Evolutionary conservation across 2,888 invertebrate genomes (phyloP).

Genomic region (Stratiomys singularior): DNA sequence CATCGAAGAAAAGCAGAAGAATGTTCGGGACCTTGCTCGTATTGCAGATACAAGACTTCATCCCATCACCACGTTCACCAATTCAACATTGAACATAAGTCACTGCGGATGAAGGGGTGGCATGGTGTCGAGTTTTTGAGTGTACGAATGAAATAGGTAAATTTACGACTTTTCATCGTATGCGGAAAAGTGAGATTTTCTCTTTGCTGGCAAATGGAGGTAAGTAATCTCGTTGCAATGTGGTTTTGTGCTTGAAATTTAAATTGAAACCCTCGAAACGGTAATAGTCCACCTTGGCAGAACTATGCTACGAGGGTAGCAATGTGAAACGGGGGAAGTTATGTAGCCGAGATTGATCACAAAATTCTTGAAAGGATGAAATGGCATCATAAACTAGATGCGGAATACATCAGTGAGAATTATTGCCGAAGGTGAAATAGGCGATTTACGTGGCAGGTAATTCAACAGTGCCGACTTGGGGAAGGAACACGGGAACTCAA

Average conservation of each 20-base stretch:
- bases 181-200: conserved; percentile 35
- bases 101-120: not conserved
- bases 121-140: not conserved
- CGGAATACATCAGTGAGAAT: conserved; percentile 24
- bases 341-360: conserved; percentile 23
- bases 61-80: not conserved
- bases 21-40: conserved; percentile 6
- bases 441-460: not conserved
- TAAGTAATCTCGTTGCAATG: conserved; percentile 37
- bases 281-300: conserved; percentile 25
- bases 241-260: conserved; percentile 41
- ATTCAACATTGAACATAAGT: not conserved
- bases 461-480: not conserved
- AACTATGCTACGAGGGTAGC: not conserved
- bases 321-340: not conserved
- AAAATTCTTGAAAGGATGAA: conserved; percentile 31
- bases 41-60: not conserved
- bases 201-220: not conserved
- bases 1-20: not conserved
- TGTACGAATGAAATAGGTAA: conserved; percentile 20
- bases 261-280: conserved; percentile 35
- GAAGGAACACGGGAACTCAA: too few species aligned
- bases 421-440: not conserved
- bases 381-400: conserved; percentile 25
- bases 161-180: conserved; percentile 44